These are phyloP conservation scores for Eulacestoma nigropectus DNA, from an alignment of 2,113 vertebrate genomes.

Conservation along the genomic window DNA sequence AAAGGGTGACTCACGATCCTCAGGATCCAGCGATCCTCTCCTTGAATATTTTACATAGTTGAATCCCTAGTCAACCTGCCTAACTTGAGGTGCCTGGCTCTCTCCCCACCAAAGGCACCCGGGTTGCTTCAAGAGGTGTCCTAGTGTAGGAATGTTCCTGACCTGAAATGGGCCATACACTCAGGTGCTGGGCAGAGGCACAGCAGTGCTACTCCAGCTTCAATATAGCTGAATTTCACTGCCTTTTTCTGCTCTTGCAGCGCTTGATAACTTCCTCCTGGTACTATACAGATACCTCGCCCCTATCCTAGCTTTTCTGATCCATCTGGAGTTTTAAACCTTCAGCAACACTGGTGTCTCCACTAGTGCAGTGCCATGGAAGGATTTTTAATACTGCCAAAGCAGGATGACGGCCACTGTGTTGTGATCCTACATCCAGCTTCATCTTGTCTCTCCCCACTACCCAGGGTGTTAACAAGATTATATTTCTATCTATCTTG, in stretches of 20 bases:
- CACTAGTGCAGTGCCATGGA: not conserved
- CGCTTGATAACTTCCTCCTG: not conserved
- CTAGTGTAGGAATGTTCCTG: not conserved
- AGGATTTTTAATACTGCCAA: slow-evolving; percentile 12
- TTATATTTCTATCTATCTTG: slow-evolving; percentile 65
- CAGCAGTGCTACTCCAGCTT: not conserved
- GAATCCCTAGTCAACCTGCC: not conserved
- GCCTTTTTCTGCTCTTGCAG: not conserved
- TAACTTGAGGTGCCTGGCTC: not conserved
- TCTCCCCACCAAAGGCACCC: not conserved
- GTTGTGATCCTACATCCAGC: slow-evolving; percentile 42
- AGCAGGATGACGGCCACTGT: slow-evolving; percentile 11
- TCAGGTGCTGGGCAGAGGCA: not conserved
- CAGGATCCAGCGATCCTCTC: not conserved
- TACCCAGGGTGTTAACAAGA: slow-evolving; percentile 68
- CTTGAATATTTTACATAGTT: slow-evolving; percentile 49
- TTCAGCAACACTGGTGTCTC: not conserved
- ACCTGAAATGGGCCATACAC: not conserved
- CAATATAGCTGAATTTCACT: not conserved
- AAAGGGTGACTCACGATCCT: not conserved
- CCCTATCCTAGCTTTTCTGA: not conserved
- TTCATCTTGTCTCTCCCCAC: slow-evolving; percentile 60
- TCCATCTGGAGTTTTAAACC: not conserved
- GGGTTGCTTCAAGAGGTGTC: not conserved
- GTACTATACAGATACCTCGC: not conserved